Base-by-base conservation (phyloP, 2,888 invertebrate genomes). In the Calephelis perditalis region DNA sequence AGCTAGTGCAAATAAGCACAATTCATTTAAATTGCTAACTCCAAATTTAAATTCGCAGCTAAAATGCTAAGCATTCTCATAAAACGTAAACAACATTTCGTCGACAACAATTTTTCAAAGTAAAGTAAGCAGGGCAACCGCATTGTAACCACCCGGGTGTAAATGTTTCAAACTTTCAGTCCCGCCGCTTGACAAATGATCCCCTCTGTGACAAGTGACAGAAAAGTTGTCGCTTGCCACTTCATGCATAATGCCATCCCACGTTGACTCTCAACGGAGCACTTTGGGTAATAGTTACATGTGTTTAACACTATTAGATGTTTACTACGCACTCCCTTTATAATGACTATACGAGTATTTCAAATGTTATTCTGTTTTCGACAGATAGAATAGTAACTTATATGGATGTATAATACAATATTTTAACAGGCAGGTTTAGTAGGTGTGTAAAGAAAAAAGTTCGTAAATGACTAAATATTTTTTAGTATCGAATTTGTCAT, bases 121-220 rank as follows among this genome's bases (percentile, higher is more conserved):
- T 60, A 58, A 62, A 65, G 56, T 45, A 59, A 61, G 57, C 57
- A 46, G 46, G 56, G 57, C 59, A 49, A 49, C 49, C 57, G 60
- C 65, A 57, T 63, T 64, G 57, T 65, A 61, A 56, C 62, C 62
- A 54, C 12, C 56, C 60, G 55, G 57, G 65, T 62, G 63, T 55
- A 62, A 54, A 55, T 59, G 57, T 62, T 60, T 46, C 58, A 49
- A 61, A 65, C 60, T 65, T 63, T 62, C 26, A 15, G 62, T 49
- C 63, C 59, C 60, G 62, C 56, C 60, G 61, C 52, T 55, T 67
- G 66, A 68, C 63, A 63, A 66, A 67, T 63, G 65, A 67, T 60
- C 59, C 61, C 59, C 52, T n/a, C 61, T 40, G 60, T 57, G 63
- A 67, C 63, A 44, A 55, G 56, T 67, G 67, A 66, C 66, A 63